Percentiles rank a stretch among this genome's conserved stretches.
Conservation (phyloP, 1,140 invertebrate genomes). For the Sycophaga agraensis region DNA sequence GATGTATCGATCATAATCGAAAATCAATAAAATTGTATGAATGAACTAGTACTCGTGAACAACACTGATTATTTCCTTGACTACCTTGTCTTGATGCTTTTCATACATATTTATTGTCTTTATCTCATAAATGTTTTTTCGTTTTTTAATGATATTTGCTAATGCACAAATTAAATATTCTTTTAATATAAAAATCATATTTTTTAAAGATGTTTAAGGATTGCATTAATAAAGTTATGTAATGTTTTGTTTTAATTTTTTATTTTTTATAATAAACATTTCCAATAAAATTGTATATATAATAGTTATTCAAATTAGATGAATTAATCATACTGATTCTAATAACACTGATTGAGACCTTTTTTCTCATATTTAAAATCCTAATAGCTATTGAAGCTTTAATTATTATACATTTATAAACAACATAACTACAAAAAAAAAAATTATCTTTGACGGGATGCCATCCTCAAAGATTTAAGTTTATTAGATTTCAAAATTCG, state of each 20-base stretch:
- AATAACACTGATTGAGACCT: not conserved
- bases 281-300: not conserved
- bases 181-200: not conserved
- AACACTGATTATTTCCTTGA: not conserved
- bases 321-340: not conserved
- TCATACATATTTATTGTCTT: no score
- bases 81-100: constrained; percentile 12
- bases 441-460: no score
- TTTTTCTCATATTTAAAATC: no score
- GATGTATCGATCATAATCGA: constrained; percentile 23
- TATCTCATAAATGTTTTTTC: not conserved
- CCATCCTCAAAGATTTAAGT: constrained; percentile 23
- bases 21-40: constrained; percentile 32
- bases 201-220: not conserved
- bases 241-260: no score
- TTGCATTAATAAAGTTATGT: no score
- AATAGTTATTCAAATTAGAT: not conserved
- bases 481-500: constrained; percentile 53
- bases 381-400: no score
- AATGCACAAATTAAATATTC: not conserved
- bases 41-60: constrained; percentile 25
- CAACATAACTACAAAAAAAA: no score
- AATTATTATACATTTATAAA: no score
- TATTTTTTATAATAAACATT: no score
- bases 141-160: not conserved